A percentile compares a stretch with the other conserved stretches of the same genome.
phyloP scores from a whole-genome alignment of 2,113 vertebrate genomes.

The Phylloscopus whistleri region DNA sequence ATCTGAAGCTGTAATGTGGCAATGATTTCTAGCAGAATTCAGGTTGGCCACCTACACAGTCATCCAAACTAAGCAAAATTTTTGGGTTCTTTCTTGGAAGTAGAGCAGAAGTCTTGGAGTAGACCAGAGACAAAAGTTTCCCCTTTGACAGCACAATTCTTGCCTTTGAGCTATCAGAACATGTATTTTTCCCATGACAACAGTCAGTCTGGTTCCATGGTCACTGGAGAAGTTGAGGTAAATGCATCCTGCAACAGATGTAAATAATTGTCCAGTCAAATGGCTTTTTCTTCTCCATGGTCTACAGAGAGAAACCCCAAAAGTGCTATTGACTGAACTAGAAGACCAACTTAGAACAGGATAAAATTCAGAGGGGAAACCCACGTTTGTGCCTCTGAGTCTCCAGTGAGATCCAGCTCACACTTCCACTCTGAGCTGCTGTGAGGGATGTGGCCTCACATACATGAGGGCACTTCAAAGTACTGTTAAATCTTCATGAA shows the following conservation, averaged over 20 bases:
- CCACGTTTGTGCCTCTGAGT: neutral
- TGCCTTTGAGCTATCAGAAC: neutral
- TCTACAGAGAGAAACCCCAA: neutral
- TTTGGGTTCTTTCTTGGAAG: neutral
- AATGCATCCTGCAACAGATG: fast-evolving
- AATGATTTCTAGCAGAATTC: neutral
- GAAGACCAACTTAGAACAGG: neutral
- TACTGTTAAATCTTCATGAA: neutral
- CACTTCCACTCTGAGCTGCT: neutral
- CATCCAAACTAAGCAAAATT: neutral
- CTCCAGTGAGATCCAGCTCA: neutral
- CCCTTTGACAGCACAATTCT: neutral
- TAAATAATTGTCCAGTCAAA: neutral
- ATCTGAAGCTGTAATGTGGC: neutral
- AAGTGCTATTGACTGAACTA: neutral
- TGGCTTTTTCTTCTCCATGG: neutral
- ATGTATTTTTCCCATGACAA: neutral
- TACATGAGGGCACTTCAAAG: neutral
- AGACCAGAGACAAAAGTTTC: neutral
- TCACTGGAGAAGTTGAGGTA: neutral
- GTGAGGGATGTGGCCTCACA: neutral
- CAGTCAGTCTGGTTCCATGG: neutral
- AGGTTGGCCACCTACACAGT: neutral
- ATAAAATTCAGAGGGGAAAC: neutral
- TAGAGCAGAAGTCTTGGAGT: no score